Conservation (phyloP, 2,888 invertebrate genomes). For the Chirona hameri region DNA sequence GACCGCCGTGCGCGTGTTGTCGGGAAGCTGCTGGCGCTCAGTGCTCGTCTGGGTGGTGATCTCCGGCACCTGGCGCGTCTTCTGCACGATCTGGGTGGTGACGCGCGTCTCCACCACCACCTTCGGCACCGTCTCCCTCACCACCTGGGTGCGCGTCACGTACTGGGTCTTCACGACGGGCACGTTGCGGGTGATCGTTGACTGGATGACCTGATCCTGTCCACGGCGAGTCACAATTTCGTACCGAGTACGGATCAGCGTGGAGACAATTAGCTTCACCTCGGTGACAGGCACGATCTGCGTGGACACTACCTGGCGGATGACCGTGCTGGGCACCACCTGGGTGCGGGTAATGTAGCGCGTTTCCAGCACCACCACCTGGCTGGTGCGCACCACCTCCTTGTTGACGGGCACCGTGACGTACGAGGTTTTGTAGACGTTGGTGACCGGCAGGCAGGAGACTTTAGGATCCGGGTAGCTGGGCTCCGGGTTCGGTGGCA, state of each 20-base stretch:
- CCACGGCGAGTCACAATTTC: background rate
- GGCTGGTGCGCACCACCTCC: background rate
- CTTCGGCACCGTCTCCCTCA: background rate
- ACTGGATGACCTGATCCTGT: background rate
- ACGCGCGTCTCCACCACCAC: slow-evolving; percentile 34
- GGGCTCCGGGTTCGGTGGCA: background rate
- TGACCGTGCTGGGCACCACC: background rate
- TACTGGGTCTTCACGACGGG: background rate
- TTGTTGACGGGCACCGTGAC: background rate
- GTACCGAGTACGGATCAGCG: background rate
- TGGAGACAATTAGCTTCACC: background rate
- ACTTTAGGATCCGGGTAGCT: background rate
- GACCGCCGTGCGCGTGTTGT: slow-evolving; percentile 31
- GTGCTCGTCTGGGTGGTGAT: slow-evolving; percentile 31
- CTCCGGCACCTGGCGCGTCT: slow-evolving; percentile 34
- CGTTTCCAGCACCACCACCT: background rate
- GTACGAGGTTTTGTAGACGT: background rate
- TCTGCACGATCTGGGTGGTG: slow-evolving; percentile 33
- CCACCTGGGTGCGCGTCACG: background rate
- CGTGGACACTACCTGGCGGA: background rate
- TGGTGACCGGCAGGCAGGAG: background rate
- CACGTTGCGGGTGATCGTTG: background rate
- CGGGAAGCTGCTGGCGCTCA: slow-evolving; percentile 35
- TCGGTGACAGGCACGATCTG: background rate
- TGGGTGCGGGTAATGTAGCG: background rate